A percentile compares a stretch with the other conserved stretches of the same genome.
Conservation (phyloP, 2,113 vertebrate species). For the Peromyscus leucopus region DNA sequence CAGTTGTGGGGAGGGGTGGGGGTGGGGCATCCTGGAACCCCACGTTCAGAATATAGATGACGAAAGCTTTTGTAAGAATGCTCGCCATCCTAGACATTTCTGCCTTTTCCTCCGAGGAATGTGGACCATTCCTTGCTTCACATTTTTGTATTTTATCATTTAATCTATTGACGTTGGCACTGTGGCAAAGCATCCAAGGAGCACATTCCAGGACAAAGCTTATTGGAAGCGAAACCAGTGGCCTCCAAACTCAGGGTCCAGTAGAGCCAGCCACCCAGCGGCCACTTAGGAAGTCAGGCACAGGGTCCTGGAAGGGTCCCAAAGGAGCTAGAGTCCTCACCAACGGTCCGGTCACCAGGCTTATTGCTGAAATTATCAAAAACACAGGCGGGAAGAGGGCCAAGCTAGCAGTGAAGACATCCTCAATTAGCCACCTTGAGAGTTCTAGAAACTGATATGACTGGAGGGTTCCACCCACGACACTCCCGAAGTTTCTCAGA, state of each 20-base stretch:
- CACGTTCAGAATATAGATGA: neutral
- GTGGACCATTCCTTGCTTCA: constrained; percentile 62
- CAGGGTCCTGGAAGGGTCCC: neutral
- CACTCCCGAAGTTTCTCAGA: neutral
- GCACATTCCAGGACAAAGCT: constrained; percentile 62
- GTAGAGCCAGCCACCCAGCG: neutral
- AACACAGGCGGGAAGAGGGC: neutral
- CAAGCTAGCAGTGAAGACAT: neutral
- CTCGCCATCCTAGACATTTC: constrained; percentile 59
- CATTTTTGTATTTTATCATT: constrained; percentile 68
- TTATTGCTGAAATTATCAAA: neutral
- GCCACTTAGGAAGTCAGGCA: neutral
- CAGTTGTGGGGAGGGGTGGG: too few species aligned
- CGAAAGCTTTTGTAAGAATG: constrained; percentile 59
- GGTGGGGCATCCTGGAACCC: neutral
- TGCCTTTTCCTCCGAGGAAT: constrained; percentile 56
- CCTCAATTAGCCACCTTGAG: neutral
- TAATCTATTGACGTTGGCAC: constrained; percentile 62
- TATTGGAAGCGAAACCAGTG: neutral
- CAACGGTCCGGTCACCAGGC: neutral
- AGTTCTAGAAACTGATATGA: neutral
- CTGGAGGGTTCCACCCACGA: accelerated
- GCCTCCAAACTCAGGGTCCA: neutral
- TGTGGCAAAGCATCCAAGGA: constrained; percentile 50
- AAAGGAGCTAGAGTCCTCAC: neutral